Conservation (phyloP, 92 coral and sea anemone species). For the Zoanthus sansibaricus region DNA sequence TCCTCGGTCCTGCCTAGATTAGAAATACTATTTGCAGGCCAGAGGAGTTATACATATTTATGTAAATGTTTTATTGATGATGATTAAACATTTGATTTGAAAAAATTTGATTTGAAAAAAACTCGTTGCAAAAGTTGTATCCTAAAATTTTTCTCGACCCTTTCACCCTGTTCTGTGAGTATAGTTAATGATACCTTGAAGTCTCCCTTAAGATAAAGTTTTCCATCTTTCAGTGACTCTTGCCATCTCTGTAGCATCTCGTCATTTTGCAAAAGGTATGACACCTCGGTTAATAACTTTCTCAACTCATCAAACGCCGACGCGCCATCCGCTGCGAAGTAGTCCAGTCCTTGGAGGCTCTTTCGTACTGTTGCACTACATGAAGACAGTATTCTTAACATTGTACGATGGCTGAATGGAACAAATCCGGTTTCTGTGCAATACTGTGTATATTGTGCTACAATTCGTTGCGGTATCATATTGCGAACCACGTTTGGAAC, state of each 20-base stretch:
- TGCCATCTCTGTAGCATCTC: conserved; percentile 33
- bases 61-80: no score
- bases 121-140: background rate
- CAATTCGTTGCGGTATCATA: background rate
- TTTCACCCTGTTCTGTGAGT: background rate
- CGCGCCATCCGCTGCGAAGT: conserved; percentile 7
- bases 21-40: no score
- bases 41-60: no score
- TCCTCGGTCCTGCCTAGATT: no score
- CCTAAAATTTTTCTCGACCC: background rate
- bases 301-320: background rate
- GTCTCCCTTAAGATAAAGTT: conserved; percentile 46
- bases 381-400: background rate
- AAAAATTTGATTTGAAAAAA: background rate
- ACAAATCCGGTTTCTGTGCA: background rate
- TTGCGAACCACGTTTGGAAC: background rate
- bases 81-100: no score
- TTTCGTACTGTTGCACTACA: background rate
- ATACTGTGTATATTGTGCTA: background rate
- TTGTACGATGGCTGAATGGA: conserved; percentile 1
- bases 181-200: conserved; percentile 20
- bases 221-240: conserved; percentile 37
- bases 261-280: background rate
- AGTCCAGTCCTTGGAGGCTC: background rate
- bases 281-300: background rate